A percentile compares a stretch with the other conserved stretches of the same genome.
phyloP scores from a whole-genome alignment of 2,113 vertebrate species.

The Nipponia nippon region DNA sequence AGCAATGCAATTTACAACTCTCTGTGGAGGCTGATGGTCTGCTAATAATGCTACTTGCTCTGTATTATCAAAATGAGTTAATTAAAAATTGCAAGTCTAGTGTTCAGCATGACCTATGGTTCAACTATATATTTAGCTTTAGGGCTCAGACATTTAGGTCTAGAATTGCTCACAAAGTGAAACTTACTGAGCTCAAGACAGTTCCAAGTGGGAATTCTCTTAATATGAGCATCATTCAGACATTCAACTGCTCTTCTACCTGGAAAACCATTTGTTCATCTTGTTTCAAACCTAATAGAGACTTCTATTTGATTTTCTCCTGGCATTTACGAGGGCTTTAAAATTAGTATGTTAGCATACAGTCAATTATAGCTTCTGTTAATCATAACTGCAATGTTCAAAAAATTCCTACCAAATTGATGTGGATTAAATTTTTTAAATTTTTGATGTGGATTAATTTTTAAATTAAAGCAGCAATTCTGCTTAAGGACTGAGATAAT shows the following conservation, averaged over 20 bases:
- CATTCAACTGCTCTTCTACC: background rate
- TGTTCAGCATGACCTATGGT: background rate
- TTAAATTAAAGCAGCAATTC: background rate
- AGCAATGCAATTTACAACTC: background rate
- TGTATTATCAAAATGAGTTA: conserved; percentile 30
- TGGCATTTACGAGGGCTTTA: background rate
- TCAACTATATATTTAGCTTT: background rate
- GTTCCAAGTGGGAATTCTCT: background rate
- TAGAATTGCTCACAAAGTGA: background rate
- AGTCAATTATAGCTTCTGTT: background rate
- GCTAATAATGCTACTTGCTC: conserved; percentile 1
- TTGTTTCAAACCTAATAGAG: background rate
- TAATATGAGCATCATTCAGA: background rate
- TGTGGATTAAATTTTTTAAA: background rate
- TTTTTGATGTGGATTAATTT: background rate
- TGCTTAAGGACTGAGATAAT: background rate
- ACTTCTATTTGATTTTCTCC: background rate
- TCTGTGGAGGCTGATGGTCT: background rate
- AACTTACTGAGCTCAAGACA: background rate
- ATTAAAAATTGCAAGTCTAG: conserved; percentile 26
- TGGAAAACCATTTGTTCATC: background rate
- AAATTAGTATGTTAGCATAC: background rate
- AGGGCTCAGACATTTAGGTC: background rate
- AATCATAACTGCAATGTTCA: background rate
- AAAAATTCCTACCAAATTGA: background rate